A percentile compares a stretch with the other conserved stretches of the same genome.
Conservation (phyloP, 2,888 invertebrate genomes). For the Oxycera nigricornis region DNA sequence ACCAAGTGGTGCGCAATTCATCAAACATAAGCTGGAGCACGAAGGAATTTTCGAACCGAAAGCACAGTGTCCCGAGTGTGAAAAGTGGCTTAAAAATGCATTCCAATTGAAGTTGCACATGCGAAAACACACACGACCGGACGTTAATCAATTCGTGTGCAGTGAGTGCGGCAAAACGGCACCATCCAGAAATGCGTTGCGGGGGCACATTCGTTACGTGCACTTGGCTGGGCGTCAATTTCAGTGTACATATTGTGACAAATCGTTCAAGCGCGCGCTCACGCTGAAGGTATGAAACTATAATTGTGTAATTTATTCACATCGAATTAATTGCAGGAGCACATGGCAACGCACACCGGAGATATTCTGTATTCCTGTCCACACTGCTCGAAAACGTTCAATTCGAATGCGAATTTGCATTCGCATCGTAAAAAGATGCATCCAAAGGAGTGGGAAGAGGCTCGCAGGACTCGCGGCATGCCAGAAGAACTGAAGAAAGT, state of each 20-base stretch:
- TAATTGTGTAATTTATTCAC: not conserved
- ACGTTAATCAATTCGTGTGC: conserved; percentile 54
- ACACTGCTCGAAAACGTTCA: conserved; percentile 60
- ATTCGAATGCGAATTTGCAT: conserved; percentile 61
- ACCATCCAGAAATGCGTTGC: conserved; percentile 58
- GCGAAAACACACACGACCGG: conserved; percentile 55
- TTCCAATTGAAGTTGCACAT: conserved; percentile 59
- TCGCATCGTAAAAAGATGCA: conserved; percentile 60
- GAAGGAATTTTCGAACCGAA: conserved; percentile 55
- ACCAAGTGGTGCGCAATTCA: conserved; percentile 57
- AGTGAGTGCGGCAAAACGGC: conserved; percentile 58
- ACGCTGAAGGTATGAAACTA: conserved; percentile 53
- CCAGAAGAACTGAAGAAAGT: conserved; percentile 19
- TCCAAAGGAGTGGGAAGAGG: conserved; percentile 57
- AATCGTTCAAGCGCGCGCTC: conserved; percentile 59
- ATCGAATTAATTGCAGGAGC: conserved; percentile 55
- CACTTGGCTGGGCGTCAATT: conserved; percentile 56
- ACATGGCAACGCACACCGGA: conserved; percentile 61
- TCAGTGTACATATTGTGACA: conserved; percentile 58
- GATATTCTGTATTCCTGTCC: conserved; percentile 60
- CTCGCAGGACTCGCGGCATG: conserved; percentile 51
- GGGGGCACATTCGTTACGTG: conserved; percentile 59
- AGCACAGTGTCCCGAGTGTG: conserved; percentile 59
- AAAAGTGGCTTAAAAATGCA: conserved; percentile 59
- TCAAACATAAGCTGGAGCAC: conserved; percentile 57